A percentile compares a stretch with the other conserved stretches of the same genome.
These are phyloP conservation scores for Apis laboriosa DNA, from an alignment of 1,140 invertebrate genomes.

Conservation along the genomic window DNA sequence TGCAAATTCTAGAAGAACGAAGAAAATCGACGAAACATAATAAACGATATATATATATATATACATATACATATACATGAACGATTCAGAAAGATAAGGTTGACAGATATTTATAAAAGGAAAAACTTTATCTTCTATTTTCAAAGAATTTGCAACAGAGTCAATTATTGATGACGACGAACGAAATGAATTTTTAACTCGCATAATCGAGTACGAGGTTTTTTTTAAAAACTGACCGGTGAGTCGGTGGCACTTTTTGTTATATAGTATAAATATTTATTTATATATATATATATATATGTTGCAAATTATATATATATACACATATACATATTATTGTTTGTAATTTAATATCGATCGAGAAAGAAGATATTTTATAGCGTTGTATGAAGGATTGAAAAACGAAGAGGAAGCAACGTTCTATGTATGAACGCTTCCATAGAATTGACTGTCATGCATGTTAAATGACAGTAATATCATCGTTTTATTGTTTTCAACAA, in stretches of 20 bases:
- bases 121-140: conserved; percentile 35
- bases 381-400: neutral
- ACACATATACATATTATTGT: conserved; percentile 54
- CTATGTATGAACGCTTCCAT: neutral
- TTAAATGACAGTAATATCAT: conserved; percentile 26
- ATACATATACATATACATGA: too few species aligned
- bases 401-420: neutral
- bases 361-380: neutral
- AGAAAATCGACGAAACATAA: too few species aligned
- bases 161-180: neutral
- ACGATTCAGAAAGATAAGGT: conserved; percentile 28
- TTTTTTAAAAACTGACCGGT: neutral
- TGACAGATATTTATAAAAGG: conserved; percentile 43
- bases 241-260: conserved; percentile 16
- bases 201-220: conserved; percentile 13
- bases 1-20: neutral
- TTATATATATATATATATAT: conserved; percentile 52
- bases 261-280: conserved; percentile 63
- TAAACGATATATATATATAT: neutral
- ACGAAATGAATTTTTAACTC: neutral
- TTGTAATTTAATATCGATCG: conserved; percentile 41
- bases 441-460: neutral
- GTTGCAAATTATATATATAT: conserved; percentile 51
- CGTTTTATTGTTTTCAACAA: conserved; percentile 42
- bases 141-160: neutral